Evolutionary conservation across 2,888 invertebrate genomes (phyloP).

Genomic region (Acrocyrtus sp.): DNA sequence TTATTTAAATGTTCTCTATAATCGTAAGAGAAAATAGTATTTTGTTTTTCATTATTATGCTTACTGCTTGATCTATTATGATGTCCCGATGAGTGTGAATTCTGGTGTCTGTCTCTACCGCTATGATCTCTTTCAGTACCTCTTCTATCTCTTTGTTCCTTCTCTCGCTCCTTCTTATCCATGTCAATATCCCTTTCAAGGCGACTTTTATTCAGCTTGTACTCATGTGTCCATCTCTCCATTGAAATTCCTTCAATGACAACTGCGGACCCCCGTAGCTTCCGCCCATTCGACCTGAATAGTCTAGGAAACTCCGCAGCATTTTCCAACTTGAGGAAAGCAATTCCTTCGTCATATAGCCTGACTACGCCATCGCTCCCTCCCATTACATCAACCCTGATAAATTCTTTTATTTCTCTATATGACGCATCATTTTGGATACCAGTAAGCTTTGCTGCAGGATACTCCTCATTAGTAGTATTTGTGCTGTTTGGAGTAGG

Average conservation of each 20-base stretch:
- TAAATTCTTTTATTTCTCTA: slow-evolving; percentile 60
- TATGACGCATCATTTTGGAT: slow-evolving; percentile 60
- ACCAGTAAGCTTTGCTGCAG: slow-evolving; percentile 57
- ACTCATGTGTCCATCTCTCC: slow-evolving; percentile 54
- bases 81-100: slow-evolving; percentile 6
- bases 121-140: slow-evolving; percentile 33
- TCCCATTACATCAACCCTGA: slow-evolving; percentile 60
- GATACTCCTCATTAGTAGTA: slow-evolving; percentile 54
- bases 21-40: neutral
- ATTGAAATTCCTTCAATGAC: slow-evolving; percentile 55
- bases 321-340: slow-evolving; percentile 56
- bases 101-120: slow-evolving; percentile 51
- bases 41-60: too few species aligned
- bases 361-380: slow-evolving; percentile 61
- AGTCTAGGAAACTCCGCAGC: slow-evolving; percentile 56
- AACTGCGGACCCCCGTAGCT: slow-evolving; percentile 49
- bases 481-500: slow-evolving; percentile 42
- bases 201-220: slow-evolving; percentile 47
- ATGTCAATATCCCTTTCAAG: slow-evolving; percentile 57
- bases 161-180: slow-evolving; percentile 56
- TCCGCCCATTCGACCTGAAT: slow-evolving; percentile 55
- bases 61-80: slow-evolving; percentile 54
- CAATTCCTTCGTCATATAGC: slow-evolving; percentile 59
- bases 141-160: slow-evolving; percentile 42
- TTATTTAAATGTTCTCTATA: neutral